phyloP scores from a whole-genome alignment of 2,113 vertebrate species.

The Gobio gobio region DNA sequence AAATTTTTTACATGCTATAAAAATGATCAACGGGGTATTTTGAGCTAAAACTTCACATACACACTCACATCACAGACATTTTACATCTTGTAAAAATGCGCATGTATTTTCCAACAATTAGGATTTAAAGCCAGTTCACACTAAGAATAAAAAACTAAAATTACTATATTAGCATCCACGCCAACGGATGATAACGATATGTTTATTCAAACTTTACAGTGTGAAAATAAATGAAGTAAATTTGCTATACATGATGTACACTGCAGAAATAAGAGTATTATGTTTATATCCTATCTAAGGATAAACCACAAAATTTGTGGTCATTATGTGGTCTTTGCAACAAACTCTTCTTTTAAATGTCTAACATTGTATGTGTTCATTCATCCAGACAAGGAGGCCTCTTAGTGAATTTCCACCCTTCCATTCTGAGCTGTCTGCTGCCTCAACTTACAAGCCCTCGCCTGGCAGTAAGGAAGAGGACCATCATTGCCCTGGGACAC shows the following conservation, averaged over 20 bases:
- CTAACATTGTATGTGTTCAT: slow-evolving; percentile 40
- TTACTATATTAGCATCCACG: background rate
- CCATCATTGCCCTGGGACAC: slow-evolving; percentile 98
- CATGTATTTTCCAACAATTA: background rate
- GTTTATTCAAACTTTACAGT: background rate
- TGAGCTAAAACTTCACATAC: too few species aligned
- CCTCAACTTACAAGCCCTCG: slow-evolving; percentile 98
- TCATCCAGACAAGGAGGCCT: slow-evolving; percentile 95
- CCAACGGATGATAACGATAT: background rate
- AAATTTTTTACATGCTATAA: too few species aligned
- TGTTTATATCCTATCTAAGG: background rate
- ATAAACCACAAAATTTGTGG: background rate
- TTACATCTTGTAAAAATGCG: too few species aligned
- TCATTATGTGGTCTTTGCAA: background rate
- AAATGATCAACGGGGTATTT: too few species aligned
- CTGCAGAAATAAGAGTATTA: background rate
- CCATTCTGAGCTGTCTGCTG: slow-evolving; percentile 97
- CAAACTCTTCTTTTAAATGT: background rate
- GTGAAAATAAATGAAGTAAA: background rate
- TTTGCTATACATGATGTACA: background rate
- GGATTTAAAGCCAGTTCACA: background rate
- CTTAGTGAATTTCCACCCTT: slow-evolving; percentile 98
- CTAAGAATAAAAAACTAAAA: background rate
- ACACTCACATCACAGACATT: too few species aligned
- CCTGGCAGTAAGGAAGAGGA: slow-evolving; percentile 98